phyloP scores from a whole-genome alignment of 2,888 invertebrate genomes.

The Hydrotaea diabolus region DNA sequence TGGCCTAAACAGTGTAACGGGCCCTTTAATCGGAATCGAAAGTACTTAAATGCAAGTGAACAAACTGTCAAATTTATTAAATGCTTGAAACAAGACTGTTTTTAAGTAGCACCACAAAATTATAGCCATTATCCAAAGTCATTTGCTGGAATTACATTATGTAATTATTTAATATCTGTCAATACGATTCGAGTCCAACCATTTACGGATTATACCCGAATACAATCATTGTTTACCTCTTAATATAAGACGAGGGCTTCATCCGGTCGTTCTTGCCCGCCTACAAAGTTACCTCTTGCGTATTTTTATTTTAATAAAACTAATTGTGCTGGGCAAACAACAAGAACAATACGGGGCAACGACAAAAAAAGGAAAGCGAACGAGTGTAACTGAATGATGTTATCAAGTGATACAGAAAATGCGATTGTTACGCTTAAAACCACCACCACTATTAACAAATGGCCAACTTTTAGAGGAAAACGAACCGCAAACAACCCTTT shows the following conservation, averaged over 20 bases:
- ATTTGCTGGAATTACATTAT: too few species aligned
- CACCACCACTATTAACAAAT: constrained; percentile 28
- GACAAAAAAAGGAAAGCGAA: neutral
- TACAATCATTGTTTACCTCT: neutral
- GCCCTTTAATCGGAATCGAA: too few species aligned
- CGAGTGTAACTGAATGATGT: constrained; percentile 35
- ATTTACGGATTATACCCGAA: too few species aligned
- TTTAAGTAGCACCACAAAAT: too few species aligned
- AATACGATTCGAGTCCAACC: too few species aligned
- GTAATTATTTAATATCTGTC: too few species aligned
- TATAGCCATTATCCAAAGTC: too few species aligned
- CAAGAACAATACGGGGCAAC: neutral
- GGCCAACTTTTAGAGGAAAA: constrained; percentile 23
- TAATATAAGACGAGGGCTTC: neutral
- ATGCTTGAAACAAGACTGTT: too few species aligned
- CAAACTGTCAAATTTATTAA: too few species aligned
- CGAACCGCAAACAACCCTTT: constrained; percentile 15
- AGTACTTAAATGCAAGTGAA: too few species aligned
- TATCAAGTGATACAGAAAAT: constrained; percentile 54
- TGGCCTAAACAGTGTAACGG: too few species aligned
- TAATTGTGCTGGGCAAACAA: constrained; percentile 57
- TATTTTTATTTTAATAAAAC: constrained; percentile 54
- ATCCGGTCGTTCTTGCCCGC: neutral
- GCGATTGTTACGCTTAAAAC: constrained; percentile 50
- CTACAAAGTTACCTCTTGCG: neutral